Evolutionary conservation across 2,797 vertebrate species (phyloP).

Genomic region (Poecilia picta): DNA sequence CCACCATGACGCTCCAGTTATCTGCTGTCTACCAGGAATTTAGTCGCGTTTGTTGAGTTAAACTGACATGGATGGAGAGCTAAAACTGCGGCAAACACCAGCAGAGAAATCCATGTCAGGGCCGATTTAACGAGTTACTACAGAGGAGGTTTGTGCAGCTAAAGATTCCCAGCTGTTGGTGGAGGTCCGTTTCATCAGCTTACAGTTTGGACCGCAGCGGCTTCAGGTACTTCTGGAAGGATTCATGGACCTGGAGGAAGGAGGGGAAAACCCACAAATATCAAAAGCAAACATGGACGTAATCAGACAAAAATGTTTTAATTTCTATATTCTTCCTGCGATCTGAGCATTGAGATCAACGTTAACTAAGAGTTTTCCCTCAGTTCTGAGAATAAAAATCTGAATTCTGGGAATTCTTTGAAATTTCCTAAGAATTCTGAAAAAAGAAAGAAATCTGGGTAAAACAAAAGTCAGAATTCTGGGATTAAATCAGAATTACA

Average conservation of each 20-base stretch:
- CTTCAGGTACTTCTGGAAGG: slow-evolving; percentile 94
- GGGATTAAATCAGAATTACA: no score
- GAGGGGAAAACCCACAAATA: neutral
- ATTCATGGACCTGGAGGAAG: slow-evolving; percentile 88
- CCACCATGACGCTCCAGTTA: neutral
- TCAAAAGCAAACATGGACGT: neutral
- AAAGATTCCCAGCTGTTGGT: slow-evolving; percentile 16
- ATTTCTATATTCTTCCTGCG: neutral
- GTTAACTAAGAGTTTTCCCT: no score
- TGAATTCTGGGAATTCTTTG: no score
- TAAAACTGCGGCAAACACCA: slow-evolving; percentile 9
- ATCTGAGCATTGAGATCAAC: neutral
- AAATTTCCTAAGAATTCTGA: no score
- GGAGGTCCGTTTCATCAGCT: slow-evolving; percentile 49
- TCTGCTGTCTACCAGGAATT: neutral
- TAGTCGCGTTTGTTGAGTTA: neutral
- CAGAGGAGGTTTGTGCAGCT: slow-evolving; percentile 6
- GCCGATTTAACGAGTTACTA: slow-evolving; percentile 21
- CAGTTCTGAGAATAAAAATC: no score
- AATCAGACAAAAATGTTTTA: accelerated
- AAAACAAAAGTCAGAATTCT: no score
- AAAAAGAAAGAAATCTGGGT: no score
- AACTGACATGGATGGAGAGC: neutral
- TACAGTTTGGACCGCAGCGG: slow-evolving; percentile 92
- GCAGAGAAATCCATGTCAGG: slow-evolving; percentile 4